phyloP scores from a whole-genome alignment of 2,888 invertebrate genomes.

The Unio pictorum region DNA sequence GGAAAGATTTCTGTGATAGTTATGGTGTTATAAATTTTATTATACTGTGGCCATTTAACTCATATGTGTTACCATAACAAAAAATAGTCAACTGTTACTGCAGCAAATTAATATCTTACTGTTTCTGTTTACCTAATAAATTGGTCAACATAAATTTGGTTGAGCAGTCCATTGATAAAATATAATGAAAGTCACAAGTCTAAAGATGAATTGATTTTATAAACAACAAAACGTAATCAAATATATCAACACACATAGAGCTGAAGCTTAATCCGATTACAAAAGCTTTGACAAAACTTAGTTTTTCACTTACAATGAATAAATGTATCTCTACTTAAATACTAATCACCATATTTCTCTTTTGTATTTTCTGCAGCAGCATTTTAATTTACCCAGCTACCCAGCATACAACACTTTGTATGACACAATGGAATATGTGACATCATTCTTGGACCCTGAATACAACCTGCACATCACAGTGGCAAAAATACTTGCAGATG shows the following conservation, averaged over 20 bases:
- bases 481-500: constrained; percentile 56
- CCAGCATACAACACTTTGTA: constrained; percentile 70
- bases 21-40: too few relatives aligned
- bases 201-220: too few relatives aligned
- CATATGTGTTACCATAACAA: too few relatives aligned
- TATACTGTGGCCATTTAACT: too few relatives aligned
- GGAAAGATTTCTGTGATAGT: too few relatives aligned
- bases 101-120: too few relatives aligned
- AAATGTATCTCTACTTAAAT: background rate
- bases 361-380: constrained; percentile 34
- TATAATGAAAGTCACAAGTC: too few relatives aligned
- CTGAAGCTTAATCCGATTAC: background rate
- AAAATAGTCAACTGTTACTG: too few relatives aligned
- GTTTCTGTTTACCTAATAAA: too few relatives aligned
- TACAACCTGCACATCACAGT: constrained; percentile 59
- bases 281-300: background rate
- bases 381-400: constrained; percentile 54
- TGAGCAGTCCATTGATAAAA: too few relatives aligned
- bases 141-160: too few relatives aligned
- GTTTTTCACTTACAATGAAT: background rate
- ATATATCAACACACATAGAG: background rate
- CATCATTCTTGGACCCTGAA: constrained; percentile 65
- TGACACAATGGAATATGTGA: constrained; percentile 68
- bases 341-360: background rate
- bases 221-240: background rate